A percentile compares a stretch with the other conserved stretches of the same genome.
Conservation (phyloP, 2,888 invertebrate genomes). For the Amblyteles armatorius region DNA sequence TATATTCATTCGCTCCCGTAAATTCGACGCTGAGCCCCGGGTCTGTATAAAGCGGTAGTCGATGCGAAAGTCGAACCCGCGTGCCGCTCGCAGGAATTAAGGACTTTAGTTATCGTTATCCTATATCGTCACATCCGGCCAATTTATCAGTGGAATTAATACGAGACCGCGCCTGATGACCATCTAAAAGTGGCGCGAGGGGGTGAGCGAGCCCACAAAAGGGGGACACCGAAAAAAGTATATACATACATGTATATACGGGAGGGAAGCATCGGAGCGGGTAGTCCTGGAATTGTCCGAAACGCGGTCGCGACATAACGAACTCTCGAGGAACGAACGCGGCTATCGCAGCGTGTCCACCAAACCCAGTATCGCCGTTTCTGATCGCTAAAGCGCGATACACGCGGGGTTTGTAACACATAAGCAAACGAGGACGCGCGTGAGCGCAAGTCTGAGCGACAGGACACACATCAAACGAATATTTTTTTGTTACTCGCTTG, state of each 20-base stretch:
- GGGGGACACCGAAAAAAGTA: background rate
- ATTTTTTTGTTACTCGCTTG: background rate
- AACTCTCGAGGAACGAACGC: constrained; percentile 25
- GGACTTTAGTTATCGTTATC: constrained; percentile 30
- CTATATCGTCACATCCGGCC: constrained; percentile 67
- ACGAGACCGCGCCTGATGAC: constrained; percentile 53
- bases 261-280: constrained; percentile 20
- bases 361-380: constrained; percentile 51
- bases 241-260: background rate
- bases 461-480: constrained; percentile 17
- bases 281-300: constrained; percentile 53
- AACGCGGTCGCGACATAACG: constrained; percentile 37
- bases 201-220: background rate
- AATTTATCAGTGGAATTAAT: constrained; percentile 69
- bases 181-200: constrained; percentile 64
- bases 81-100: constrained; percentile 27
- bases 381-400: constrained; percentile 44
- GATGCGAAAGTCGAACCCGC: constrained; percentile 8
- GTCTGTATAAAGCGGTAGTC: background rate
- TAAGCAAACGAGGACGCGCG: constrained; percentile 7
- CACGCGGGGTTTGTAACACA: constrained; percentile 34
- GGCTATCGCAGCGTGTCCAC: constrained; percentile 32
- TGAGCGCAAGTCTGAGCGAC: constrained; percentile 22
- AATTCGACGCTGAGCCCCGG: background rate
- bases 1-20: constrained; percentile 15